phyloP scores from a whole-genome alignment of 1,140 invertebrate species.

The Drosophila punjabiensis region DNA sequence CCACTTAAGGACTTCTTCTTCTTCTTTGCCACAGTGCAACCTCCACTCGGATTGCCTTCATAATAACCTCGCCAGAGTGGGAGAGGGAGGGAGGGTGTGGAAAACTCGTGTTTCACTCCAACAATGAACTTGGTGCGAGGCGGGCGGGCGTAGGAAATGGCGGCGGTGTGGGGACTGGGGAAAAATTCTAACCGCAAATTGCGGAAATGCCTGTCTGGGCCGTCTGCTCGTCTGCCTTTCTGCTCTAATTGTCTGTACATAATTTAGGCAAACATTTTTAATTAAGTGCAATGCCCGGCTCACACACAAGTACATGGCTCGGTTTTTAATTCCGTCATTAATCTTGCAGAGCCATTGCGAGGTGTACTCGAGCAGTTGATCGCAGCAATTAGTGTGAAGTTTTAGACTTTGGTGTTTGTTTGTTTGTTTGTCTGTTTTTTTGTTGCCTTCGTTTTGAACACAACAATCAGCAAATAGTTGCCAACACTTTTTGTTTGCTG shows the following conservation, averaged over 20 bases:
- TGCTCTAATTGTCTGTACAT: conserved; percentile 71
- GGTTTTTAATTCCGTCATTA: conserved; percentile 52
- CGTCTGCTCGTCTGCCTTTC: conserved; percentile 40
- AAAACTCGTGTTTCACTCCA: conserved; percentile 44
- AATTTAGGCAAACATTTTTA: conserved; percentile 70
- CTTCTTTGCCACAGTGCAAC: conserved; percentile 11
- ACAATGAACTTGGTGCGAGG: conserved; percentile 33
- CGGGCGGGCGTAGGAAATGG: background rate
- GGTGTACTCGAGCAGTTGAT: conserved; percentile 41
- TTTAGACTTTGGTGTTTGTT: conserved; percentile 19
- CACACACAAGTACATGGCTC: conserved; percentile 38
- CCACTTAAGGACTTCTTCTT: conserved; percentile 41
- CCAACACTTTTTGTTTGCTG: conserved; percentile 38
- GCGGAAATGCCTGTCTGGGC: conserved; percentile 49
- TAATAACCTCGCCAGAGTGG: conserved; percentile 18
- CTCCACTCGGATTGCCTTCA: conserved; percentile 35
- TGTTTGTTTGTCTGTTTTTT: conserved; percentile 4
- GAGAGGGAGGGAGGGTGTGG: conserved; percentile 3
- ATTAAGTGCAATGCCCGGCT: conserved; percentile 56
- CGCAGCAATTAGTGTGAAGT: conserved; percentile 11
- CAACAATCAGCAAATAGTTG: conserved; percentile 50
- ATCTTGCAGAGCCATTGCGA: conserved; percentile 37
- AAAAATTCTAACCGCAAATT: conserved; percentile 41
- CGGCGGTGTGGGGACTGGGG: background rate
- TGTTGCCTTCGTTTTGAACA: conserved; percentile 12